Evolutionary conservation across 23 tunicate genomes (phyloP), one percentile per base, ranked within the genome.

Genomic region (Trididemnum miniatum): DNA sequence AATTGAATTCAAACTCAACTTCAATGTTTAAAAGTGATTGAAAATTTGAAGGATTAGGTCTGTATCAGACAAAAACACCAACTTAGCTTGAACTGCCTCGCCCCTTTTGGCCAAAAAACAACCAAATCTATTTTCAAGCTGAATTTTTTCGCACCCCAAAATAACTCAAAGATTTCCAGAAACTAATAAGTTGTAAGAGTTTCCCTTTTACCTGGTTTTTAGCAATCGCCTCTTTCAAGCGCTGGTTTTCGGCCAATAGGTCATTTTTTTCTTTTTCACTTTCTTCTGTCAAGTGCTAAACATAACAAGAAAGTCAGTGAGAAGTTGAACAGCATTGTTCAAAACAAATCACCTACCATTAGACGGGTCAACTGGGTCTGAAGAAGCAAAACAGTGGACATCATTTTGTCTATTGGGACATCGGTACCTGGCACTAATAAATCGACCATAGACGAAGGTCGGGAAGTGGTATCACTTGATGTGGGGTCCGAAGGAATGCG

Each of bases 281-380:
- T 39, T 62, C 35, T 7, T 66, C 64, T 31, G 32, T 66, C n/a
- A 81, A 63, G 33, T 81, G 85, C 85, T 81, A n/a, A 34, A 9
- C 3, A 79, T 31, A 30, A 79, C 27, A 62, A 62, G 54, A 9
- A 44, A 44, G 54, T 44, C 9, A 44, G 15, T 44, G 54, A 9
- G 54, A 44, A 7, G 9, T 44, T 15, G 15, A 9, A 44, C 54
- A n/a, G n/a, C n/a, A n/a, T n/a, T n/a, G 54, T 44, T 44, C 15
- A 7, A 15, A 15, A 44, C 9, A n/a, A 62, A 73, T 15, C 0
- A 51, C 90, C 66, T 71, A 86, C 90, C 84, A 86, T 59, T 18
- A 86, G 80, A 15, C 71, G 84, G 2, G 90, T 86, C 28, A 86
- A 72, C 30, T 86, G 90, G 0, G 90, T 71, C 59, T 86, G 90